Evolutionary conservation across 2,888 invertebrate species (phyloP).

Genomic region (Ariolimax columbianus): DNA sequence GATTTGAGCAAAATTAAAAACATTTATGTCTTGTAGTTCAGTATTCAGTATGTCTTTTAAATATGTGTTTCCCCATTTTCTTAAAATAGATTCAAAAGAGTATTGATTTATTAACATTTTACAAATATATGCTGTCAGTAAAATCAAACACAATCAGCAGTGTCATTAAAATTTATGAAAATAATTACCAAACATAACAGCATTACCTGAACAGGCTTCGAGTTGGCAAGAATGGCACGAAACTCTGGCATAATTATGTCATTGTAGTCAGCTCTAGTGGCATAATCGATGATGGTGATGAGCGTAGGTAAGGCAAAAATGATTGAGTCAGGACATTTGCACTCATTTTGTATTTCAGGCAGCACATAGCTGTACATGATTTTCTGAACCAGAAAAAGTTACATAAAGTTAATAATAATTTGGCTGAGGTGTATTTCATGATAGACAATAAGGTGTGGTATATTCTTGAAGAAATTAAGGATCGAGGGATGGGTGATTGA

Average conservation of each 20-base stretch:
- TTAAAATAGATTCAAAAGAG: no score
- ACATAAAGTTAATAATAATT: not conserved
- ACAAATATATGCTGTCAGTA: not conserved
- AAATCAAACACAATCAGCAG: not conserved
- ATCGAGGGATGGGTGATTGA: no score
- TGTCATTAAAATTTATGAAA: not conserved
- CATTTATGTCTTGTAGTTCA: no score
- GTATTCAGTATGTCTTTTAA: no score
- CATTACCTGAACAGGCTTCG: conserved; percentile 85
- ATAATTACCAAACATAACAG: not conserved
- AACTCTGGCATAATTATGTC: conserved; percentile 87
- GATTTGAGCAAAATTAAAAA: no score
- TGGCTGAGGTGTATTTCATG: not conserved
- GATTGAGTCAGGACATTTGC: conserved; percentile 90
- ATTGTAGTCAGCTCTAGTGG: conserved; percentile 69
- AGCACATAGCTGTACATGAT: conserved; percentile 95
- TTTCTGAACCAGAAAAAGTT: conserved; percentile 85
- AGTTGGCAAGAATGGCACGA: conserved; percentile 76
- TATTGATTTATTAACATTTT: not conserved
- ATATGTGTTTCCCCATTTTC: no score
- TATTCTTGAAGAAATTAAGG: no score
- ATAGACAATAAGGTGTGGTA: not conserved
- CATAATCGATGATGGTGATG: conserved; percentile 69
- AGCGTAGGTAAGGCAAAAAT: conserved; percentile 82
- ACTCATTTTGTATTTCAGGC: conserved; percentile 91